A percentile compares a stretch with the other conserved stretches of the same genome.
Conservation (phyloP, 2,888 invertebrate genomes). For the Drosophila ustulata region DNA sequence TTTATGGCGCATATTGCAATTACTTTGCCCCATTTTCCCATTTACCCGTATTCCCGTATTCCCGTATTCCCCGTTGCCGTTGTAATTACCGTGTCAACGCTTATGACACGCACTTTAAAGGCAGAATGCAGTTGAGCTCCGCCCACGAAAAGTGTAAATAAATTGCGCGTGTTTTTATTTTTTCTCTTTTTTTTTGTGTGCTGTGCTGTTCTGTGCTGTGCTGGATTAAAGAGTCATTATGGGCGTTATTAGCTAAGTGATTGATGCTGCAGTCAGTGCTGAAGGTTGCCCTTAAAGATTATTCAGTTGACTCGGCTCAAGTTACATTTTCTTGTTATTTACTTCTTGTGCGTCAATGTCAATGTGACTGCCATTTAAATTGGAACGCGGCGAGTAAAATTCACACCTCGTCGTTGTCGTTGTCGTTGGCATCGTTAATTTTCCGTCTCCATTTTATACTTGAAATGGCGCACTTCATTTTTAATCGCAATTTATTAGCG, state of each 20-base stretch:
- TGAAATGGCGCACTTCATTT: constrained; percentile 41
- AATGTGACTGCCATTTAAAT: constrained; percentile 28
- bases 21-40: background rate
- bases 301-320: constrained; percentile 5
- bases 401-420: constrained; percentile 23
- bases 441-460: constrained; percentile 19
- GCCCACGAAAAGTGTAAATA: background rate
- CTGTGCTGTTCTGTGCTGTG: no score
- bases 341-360: constrained; percentile 18
- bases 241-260: constrained; percentile 9
- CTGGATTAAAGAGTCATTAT: background rate
- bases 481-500: constrained; percentile 59
- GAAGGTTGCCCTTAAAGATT: constrained; percentile 8
- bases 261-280: constrained; percentile 11
- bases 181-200: background rate
- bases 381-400: constrained; percentile 31
- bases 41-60: background rate
- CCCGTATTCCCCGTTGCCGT: background rate
- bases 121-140: background rate
- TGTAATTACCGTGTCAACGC: constrained; percentile 11
- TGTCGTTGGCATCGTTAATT: constrained; percentile 42
- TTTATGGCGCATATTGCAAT: constrained; percentile 1
- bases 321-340: background rate
- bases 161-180: background rate
- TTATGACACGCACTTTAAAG: constrained; percentile 12